Conservation (phyloP, 2,113 vertebrate genomes). For the Erpornis zantholeuca region DNA sequence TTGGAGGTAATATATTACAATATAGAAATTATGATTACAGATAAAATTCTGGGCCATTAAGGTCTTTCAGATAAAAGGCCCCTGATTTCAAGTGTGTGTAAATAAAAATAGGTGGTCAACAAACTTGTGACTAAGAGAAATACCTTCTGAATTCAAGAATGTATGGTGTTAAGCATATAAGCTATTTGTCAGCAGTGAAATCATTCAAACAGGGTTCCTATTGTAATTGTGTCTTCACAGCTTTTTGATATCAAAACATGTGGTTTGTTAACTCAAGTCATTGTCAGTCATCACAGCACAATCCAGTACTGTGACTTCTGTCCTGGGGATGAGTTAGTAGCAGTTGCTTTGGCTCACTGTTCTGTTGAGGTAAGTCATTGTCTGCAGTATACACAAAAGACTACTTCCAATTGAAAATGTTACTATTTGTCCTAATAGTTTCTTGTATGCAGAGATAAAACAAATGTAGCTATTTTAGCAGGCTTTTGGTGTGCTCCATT, state of each 20-base stretch:
- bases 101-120: not conserved
- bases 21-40: not conserved
- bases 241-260: conserved; percentile 81
- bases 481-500: not conserved
- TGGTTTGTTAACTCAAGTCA: conserved; percentile 78
- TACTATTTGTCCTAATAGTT: not conserved
- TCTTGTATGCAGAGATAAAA: not conserved
- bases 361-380: conserved; percentile 85
- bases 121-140: not conserved
- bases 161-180: not conserved
- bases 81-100: not conserved
- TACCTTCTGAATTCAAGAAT: not conserved
- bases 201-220: not conserved
- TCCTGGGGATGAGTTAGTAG: conserved; percentile 81
- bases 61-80: not conserved
- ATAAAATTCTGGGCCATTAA: not conserved
- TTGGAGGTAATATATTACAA: not conserved
- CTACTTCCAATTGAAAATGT: not conserved
- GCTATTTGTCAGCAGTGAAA: not conserved
- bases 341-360: conserved; percentile 90
- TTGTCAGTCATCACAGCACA: conserved; percentile 79
- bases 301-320: conserved; percentile 91
- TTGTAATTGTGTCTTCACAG: conserved; percentile 70
- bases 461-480: not conserved
- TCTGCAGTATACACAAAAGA: not conserved